Percentiles rank a stretch among this genome's conserved stretches.
phyloP scores from a whole-genome alignment of 2,888 invertebrate species.

The Anorthoa munda region DNA sequence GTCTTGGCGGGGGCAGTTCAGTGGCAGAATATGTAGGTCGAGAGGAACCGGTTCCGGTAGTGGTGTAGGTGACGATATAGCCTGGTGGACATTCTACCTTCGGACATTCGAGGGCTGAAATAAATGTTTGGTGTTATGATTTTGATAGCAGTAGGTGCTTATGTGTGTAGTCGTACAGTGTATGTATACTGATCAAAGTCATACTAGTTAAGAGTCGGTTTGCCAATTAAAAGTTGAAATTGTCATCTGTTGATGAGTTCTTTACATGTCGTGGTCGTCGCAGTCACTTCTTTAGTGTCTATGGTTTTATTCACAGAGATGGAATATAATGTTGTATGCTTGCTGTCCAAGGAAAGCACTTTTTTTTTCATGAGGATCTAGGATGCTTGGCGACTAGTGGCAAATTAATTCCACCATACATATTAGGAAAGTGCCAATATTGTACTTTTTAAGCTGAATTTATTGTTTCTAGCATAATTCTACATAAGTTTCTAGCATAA shows the following conservation, averaged over 20 bases:
- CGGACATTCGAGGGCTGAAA: constrained; percentile 86
- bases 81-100: constrained; percentile 91
- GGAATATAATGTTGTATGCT: too few species aligned
- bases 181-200: not conserved
- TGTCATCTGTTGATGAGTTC: too few species aligned
- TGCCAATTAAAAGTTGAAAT: constrained; percentile 14
- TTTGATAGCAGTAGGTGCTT: not conserved
- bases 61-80: constrained; percentile 89
- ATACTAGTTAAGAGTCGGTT: constrained; percentile 15
- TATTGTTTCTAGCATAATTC: too few species aligned
- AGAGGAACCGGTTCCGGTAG: constrained; percentile 88
- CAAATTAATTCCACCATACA: not conserved
- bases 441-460: too few species aligned
- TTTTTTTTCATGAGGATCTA: too few species aligned
- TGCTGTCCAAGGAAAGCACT: too few species aligned
- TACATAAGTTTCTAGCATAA: too few species aligned
- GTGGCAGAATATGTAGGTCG: constrained; percentile 90
- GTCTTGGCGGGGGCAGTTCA: constrained; percentile 85
- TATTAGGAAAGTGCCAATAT: too few species aligned
- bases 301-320: not conserved
- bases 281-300: too few species aligned
- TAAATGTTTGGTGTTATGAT: constrained; percentile 7
- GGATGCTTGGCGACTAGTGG: not conserved
- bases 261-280: too few species aligned
- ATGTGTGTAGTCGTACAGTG: too few species aligned